Evolutionary conservation across 2,888 invertebrate genomes (phyloP).

Genomic region (Syrista parreyssii): DNA sequence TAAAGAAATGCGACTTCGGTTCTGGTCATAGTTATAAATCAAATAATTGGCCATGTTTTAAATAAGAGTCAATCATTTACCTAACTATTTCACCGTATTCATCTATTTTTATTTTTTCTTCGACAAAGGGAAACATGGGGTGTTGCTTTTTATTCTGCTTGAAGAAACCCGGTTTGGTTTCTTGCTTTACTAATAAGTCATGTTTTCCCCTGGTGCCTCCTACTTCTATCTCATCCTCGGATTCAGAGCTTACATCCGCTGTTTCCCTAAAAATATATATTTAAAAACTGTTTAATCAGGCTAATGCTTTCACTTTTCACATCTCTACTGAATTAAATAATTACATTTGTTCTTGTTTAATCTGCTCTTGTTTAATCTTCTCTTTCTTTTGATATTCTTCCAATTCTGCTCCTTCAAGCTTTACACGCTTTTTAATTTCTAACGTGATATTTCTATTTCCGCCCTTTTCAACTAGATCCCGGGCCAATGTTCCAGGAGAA

Average conservation of each 20-base stretch:
- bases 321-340: conserved; percentile 9
- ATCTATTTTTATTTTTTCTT: conserved; percentile 91
- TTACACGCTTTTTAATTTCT: conserved; percentile 76
- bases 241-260: conserved; percentile 81
- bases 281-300: not conserved
- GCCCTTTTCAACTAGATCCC: conserved; percentile 82
- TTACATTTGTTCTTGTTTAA: conserved; percentile 65
- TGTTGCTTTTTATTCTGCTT: conserved; percentile 91
- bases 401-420: conserved; percentile 81
- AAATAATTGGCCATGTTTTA: not conserved
- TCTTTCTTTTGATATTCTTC: conserved; percentile 80
- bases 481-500: conserved; percentile 83
- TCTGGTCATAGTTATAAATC: conserved; percentile 15
- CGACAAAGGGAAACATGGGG: conserved; percentile 96
- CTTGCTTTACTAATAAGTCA: conserved; percentile 87
- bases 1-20: conserved; percentile 3
- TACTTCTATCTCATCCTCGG: conserved; percentile 86
- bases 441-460: conserved; percentile 79
- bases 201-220: conserved; percentile 83
- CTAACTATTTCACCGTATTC: conserved; percentile 96
- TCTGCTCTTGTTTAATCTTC: conserved; percentile 68
- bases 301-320: not conserved
- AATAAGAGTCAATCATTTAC: conserved; percentile 55
- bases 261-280: conserved; percentile 70
- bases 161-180: conserved; percentile 82